A percentile compares a stretch with the other conserved stretches of the same genome.
These are phyloP conservation scores for Athene cunicularia DNA, from an alignment of 2,113 vertebrate species.

Conservation along the genomic window DNA sequence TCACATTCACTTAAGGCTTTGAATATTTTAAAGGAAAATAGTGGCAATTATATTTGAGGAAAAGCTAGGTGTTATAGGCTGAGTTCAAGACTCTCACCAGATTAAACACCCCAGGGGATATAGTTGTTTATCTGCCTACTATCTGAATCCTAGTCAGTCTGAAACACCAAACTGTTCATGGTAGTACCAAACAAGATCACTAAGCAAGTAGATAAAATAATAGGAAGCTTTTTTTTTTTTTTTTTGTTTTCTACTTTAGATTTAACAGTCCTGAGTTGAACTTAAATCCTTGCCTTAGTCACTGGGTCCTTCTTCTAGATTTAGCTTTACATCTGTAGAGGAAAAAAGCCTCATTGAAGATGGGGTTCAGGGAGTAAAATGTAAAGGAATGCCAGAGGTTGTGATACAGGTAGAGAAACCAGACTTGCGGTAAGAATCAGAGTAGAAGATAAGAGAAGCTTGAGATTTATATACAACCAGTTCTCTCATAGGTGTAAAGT, in stretches of 20 bases:
- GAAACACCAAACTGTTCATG: background rate
- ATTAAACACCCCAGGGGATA: rapidly evolving
- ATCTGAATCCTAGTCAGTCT: background rate
- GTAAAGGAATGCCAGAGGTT: background rate
- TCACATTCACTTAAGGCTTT: background rate
- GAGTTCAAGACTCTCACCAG: background rate
- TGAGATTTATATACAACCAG: background rate
- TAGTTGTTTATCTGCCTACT: background rate
- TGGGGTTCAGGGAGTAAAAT: background rate
- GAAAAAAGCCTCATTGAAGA: background rate
- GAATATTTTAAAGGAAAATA: background rate
- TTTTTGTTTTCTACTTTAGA: background rate
- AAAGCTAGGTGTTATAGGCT: background rate
- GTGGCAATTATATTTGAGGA: background rate
- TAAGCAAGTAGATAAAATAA: background rate
- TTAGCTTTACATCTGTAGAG: background rate
- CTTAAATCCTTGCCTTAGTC: background rate
- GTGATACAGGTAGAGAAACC: background rate
- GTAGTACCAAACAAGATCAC: background rate
- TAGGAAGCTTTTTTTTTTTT: background rate
- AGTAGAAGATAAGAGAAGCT: background rate
- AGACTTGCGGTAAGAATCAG: background rate
- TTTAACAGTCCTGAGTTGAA: background rate
- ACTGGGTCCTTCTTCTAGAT: background rate
- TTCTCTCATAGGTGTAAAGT: background rate